Percentiles rank a stretch among this genome's conserved stretches.
Evolutionary conservation across 2,113 vertebrate genomes (phyloP).

Genomic region (Cygnus buccinator): DNA sequence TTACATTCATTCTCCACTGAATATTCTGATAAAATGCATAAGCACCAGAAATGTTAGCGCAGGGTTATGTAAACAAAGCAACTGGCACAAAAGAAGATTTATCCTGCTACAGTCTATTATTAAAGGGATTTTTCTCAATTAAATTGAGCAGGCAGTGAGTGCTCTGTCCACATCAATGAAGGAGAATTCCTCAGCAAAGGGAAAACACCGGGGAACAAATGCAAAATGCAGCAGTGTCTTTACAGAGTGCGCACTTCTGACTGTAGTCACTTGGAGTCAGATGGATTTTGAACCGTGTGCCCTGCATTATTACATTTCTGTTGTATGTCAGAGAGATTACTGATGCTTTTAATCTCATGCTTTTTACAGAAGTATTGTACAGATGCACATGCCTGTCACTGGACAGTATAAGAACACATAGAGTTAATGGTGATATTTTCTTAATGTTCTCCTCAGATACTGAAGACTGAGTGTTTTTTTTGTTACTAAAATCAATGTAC

Average conservation of each 20-base stretch:
- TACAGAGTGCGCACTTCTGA: neutral
- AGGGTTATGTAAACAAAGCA: neutral
- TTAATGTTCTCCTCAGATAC: neutral
- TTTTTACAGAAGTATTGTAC: neutral
- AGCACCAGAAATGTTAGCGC: neutral
- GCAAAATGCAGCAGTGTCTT: neutral
- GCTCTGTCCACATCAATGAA: neutral
- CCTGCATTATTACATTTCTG: neutral
- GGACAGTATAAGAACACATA: neutral
- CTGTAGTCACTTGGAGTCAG: neutral
- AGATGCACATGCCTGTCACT: neutral
- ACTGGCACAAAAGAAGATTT: neutral
- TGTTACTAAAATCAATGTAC: neutral
- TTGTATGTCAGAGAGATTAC: neutral
- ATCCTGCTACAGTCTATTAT: neutral
- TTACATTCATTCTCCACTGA: neutral
- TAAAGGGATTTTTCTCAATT: neutral
- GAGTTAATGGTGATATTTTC: neutral
- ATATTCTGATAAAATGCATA: neutral
- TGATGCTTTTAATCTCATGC: neutral
- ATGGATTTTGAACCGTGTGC: neutral
- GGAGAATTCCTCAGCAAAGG: neutral
- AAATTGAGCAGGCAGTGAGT: conserved; percentile 6
- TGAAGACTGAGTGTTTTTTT: neutral
- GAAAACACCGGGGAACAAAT: neutral